Conservation (phyloP, 2,888 invertebrate genomes). For the Seira musarum region DNA sequence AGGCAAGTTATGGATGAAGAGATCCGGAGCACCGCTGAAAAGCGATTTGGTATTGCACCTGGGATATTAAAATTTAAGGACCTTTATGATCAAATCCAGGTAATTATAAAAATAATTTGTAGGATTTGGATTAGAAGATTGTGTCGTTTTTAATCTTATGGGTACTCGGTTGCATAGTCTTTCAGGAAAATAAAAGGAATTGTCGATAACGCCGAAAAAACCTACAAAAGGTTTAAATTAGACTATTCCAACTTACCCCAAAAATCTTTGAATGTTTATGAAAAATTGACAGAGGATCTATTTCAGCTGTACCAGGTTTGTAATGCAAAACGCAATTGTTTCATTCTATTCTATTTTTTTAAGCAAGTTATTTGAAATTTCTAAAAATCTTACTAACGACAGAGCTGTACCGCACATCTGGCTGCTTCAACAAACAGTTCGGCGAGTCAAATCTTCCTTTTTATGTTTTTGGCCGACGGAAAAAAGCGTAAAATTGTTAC, state of each 20-base stretch:
- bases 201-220: not conserved
- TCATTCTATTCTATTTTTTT: not conserved
- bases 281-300: constrained; percentile 32
- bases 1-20: constrained; percentile 77
- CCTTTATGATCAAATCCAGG: constrained; percentile 15
- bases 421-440: constrained; percentile 55
- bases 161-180: too few relatives aligned
- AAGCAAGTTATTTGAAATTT: too few relatives aligned
- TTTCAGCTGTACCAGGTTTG: constrained; percentile 13
- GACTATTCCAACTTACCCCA: constrained; percentile 26
- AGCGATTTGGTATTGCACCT: constrained; percentile 73
- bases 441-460: constrained; percentile 67
- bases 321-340: too few relatives aligned
- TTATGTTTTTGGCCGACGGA: constrained; percentile 70
- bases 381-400: too few relatives aligned
- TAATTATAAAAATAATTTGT: too few relatives aligned
- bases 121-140: not conserved
- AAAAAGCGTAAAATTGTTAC: constrained; percentile 70
- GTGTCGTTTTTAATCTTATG: not conserved
- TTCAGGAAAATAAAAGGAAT: constrained; percentile 20
- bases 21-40: constrained; percentile 74
- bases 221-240: constrained; percentile 29
- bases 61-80: constrained; percentile 66
- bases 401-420: constrained; percentile 22
- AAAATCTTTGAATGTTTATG: constrained; percentile 23